Conservation (phyloP, 2,888 invertebrate genomes). For the Tinea pellionella region DNA sequence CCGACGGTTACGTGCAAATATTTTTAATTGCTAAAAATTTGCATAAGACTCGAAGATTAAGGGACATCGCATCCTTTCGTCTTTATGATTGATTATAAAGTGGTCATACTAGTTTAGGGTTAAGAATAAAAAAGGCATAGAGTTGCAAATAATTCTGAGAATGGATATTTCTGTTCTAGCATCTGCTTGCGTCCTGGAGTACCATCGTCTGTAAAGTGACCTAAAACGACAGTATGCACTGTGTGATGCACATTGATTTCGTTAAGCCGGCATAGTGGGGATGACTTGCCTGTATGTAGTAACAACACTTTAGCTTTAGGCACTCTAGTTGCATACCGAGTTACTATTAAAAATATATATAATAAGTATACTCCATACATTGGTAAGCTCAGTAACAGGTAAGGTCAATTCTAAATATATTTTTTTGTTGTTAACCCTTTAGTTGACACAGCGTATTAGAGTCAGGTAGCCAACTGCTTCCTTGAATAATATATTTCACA, state of each 20-base stretch:
- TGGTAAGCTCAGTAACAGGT: no score
- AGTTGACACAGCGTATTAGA: neutral
- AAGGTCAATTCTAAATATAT: neutral
- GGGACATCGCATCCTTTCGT: constrained; percentile 20
- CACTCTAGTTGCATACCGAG: no score
- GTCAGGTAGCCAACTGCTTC: constrained; percentile 6
- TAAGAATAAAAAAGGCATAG: constrained; percentile 17
- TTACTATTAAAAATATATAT: no score
- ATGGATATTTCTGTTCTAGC: neutral
- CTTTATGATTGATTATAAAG: constrained; percentile 38
- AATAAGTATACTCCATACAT: no score
- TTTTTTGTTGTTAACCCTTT: neutral
- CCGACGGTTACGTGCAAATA: constrained; percentile 43
- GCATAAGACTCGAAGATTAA: constrained; percentile 39
- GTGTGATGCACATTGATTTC: no score
- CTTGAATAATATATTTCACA: neutral
- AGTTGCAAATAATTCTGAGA: neutral
- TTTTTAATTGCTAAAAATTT: constrained; percentile 54
- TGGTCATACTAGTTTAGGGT: constrained; percentile 26
- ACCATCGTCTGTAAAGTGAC: neutral
- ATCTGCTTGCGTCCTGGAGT: no score
- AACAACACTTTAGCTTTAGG: no score
- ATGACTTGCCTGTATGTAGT: no score
- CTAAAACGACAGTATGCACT: no score
- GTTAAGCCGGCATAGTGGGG: no score